Evolutionary conservation across 2,888 invertebrate species (phyloP).

Genomic region (Parochlus steinenii): DNA sequence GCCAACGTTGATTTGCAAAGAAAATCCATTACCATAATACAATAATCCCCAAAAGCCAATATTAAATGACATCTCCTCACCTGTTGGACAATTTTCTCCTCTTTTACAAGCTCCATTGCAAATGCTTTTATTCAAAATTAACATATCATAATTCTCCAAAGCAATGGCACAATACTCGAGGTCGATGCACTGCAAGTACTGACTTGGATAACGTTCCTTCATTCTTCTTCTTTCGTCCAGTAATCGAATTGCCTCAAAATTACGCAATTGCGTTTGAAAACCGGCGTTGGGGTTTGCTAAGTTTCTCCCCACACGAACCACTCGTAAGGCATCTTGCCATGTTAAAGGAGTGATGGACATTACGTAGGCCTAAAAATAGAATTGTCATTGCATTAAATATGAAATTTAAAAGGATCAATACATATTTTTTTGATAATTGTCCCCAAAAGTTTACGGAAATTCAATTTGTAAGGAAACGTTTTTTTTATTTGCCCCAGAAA

Average conservation of each 20-base stretch:
- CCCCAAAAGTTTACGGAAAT: background rate
- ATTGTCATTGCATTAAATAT: conserved; percentile 3
- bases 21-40: conserved; percentile 15
- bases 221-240: conserved; percentile 68
- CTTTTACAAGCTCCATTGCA: conserved; percentile 76
- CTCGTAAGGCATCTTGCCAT: conserved; percentile 87
- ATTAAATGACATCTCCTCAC: conserved; percentile 26
- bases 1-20: conserved; percentile 13
- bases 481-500: background rate
- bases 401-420: background rate
- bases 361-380: conserved; percentile 88
- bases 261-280: conserved; percentile 85
- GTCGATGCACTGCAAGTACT: conserved; percentile 43
- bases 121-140: conserved; percentile 59
- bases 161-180: conserved; percentile 59
- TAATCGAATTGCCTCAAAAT: conserved; percentile 68
- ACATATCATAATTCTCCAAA: conserved; percentile 67
- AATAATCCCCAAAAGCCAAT: conserved; percentile 1
- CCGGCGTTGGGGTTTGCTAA: conserved; percentile 94
- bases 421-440: background rate
- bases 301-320: conserved; percentile 77
- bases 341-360: conserved; percentile 82
- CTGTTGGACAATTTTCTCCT: conserved; percentile 74
- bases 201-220: conserved; percentile 68
- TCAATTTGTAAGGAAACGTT: background rate